Evolutionary conservation across 2,797 vertebrate genomes (phyloP).

Genomic region (Rhinophrynus dorsalis): DNA sequence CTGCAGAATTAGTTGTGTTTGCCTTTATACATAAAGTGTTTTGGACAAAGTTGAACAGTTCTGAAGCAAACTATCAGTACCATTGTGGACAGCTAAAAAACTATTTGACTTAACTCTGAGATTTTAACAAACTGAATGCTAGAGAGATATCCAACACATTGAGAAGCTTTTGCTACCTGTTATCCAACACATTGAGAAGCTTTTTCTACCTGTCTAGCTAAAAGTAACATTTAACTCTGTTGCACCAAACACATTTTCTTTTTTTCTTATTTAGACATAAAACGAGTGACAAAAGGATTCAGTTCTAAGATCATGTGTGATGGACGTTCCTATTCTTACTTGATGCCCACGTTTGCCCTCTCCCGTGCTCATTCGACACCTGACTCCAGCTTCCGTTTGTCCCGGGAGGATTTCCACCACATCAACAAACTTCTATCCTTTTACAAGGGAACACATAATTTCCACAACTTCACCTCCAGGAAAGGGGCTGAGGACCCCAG

Average conservation of each 20-base stretch:
- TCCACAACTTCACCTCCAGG: slow-evolving; percentile 44
- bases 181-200: no score
- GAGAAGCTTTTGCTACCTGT: no score
- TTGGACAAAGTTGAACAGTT: no score
- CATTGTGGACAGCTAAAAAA: no score
- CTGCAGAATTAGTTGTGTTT: no score
- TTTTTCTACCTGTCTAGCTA: no score
- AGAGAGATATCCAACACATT: no score
- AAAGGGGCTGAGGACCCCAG: slow-evolving; percentile 19
- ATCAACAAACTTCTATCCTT: slow-evolving; percentile 31
- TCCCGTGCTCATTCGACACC: background rate
- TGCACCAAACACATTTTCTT: background rate
- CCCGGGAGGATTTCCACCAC: slow-evolving; percentile 20
- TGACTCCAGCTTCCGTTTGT: slow-evolving; percentile 32
- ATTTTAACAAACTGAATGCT: no score
- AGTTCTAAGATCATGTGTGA: slow-evolving; percentile 27
- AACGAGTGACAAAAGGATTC: slow-evolving; percentile 27
- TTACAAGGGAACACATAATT: slow-evolving; percentile 40
- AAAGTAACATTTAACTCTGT: no score
- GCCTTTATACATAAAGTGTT: no score
- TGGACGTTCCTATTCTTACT: slow-evolving; percentile 40
- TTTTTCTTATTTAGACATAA: slow-evolving; percentile 21
- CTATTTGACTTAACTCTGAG: no score
- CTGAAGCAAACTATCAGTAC: no score
- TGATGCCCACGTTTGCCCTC: slow-evolving; percentile 36